Evolutionary conservation across 2,888 invertebrate species (phyloP).

Genomic region (Torymus texanus): DNA sequence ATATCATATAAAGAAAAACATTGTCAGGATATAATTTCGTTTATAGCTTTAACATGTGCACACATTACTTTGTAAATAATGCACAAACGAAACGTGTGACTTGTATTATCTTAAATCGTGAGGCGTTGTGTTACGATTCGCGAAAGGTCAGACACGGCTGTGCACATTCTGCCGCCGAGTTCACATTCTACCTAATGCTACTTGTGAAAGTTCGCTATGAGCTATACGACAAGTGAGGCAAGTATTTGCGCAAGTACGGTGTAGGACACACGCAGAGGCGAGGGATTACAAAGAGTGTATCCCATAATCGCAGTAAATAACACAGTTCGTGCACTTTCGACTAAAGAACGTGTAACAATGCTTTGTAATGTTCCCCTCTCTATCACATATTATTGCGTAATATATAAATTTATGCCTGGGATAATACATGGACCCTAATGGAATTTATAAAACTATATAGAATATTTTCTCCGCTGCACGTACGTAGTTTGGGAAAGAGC

Average conservation of each 20-base stretch:
- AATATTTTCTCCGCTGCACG: too few species aligned
- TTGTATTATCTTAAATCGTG: conserved; percentile 24
- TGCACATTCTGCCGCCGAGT: not conserved
- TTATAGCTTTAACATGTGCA: too few species aligned
- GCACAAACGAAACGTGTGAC: conserved; percentile 15
- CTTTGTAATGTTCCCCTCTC: not conserved
- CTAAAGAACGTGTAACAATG: conserved; percentile 22
- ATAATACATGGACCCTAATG: too few species aligned
- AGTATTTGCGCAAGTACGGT: conserved; percentile 12
- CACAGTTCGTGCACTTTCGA: conserved; percentile 19
- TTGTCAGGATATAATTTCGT: too few species aligned
- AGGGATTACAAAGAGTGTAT: conserved; percentile 54
- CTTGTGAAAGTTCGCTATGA: conserved; percentile 37
- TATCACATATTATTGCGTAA: conserved; percentile 24
- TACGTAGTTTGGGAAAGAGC: too few species aligned
- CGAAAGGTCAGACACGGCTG: conserved; percentile 27
- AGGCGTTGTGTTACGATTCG: conserved; percentile 34
- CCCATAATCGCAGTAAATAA: conserved; percentile 59
- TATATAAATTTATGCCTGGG: too few species aligned
- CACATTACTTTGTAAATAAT: too few species aligned
- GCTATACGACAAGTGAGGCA: conserved; percentile 19
- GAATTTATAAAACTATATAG: too few species aligned
- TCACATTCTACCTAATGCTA: conserved; percentile 13
- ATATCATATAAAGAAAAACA: too few species aligned
- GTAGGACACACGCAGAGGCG: conserved; percentile 22